phyloP scores from a whole-genome alignment of 2,888 invertebrate species.

The Drosophila anomalipes region DNA sequence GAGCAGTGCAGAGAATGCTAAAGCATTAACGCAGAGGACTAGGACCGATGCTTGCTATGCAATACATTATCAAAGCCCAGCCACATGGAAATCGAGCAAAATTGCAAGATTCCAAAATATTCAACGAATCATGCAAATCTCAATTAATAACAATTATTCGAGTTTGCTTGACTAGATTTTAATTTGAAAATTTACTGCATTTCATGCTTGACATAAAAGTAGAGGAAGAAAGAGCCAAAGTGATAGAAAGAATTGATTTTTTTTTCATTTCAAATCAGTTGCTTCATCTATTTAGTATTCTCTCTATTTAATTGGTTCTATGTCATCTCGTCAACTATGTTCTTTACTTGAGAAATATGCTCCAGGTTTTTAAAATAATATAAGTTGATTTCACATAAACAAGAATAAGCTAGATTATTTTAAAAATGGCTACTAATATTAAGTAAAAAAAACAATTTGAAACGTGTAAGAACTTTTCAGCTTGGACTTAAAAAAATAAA shows the following conservation, averaged over 20 bases:
- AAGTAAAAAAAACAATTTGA: not conserved
- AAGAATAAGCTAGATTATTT: not conserved
- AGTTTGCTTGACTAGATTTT: not conserved
- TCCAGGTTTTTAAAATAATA: not conserved
- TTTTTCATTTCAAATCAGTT: not conserved
- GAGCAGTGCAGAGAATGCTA: not conserved
- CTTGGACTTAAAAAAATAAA: not conserved
- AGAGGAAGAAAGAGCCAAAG: not conserved
- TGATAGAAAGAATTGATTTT: not conserved
- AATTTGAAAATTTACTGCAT: not conserved
- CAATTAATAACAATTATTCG: constrained; percentile 1
- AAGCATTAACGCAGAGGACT: constrained; percentile 16
- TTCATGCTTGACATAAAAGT: not conserved
- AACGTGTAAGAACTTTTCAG: not conserved
- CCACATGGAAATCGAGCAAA: constrained; percentile 21
- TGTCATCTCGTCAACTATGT: not conserved
- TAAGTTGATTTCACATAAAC: not conserved
- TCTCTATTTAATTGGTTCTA: not conserved
- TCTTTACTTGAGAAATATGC: not conserved
- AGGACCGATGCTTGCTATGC: constrained; percentile 14
- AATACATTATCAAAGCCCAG: constrained; percentile 49
- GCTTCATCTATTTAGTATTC: not conserved
- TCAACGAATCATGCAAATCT: constrained; percentile 22
- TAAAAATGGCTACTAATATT: not conserved
- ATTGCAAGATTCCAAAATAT: not conserved